Conservation (phyloP, 2,797 vertebrate species). For the Eidolon dupreanum region DNA sequence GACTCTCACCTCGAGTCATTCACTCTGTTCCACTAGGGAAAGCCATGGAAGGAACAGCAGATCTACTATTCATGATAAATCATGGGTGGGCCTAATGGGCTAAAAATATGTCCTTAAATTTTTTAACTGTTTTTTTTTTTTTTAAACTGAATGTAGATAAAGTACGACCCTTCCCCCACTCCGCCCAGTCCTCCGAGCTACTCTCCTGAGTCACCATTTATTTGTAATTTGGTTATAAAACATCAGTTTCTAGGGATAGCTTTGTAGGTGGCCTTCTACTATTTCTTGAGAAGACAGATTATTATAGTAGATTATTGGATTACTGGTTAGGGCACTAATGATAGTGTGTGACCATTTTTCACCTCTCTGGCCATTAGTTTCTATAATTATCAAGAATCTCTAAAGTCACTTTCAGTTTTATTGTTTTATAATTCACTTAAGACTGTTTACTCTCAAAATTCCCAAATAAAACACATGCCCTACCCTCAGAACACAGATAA, state of each 20-base stretch:
- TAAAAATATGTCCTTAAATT: neutral
- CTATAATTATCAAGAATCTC: neutral
- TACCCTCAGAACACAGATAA: neutral
- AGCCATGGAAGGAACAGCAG: neutral
- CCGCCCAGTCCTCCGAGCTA: neutral
- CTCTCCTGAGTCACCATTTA: neutral
- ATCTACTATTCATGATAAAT: neutral
- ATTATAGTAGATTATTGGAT: neutral
- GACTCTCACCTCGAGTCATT: accelerated
- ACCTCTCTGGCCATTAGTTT: neutral
- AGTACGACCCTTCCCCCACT: neutral
- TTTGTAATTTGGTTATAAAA: neutral
- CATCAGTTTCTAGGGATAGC: neutral
- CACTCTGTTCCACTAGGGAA: neutral
- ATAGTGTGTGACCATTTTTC: neutral
- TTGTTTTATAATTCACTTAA: neutral
- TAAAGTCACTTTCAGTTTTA: neutral
- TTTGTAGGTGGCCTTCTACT: neutral
- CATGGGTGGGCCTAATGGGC: accelerated
- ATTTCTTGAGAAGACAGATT: neutral
- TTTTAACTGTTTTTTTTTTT: neutral
- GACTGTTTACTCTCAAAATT: neutral
- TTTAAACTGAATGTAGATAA: neutral
- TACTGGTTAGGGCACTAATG: neutral
- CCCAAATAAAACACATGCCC: neutral